These are phyloP conservation scores for Mastomys coucha DNA, from an alignment of 2,113 vertebrate genomes.

Conservation along the genomic window DNA sequence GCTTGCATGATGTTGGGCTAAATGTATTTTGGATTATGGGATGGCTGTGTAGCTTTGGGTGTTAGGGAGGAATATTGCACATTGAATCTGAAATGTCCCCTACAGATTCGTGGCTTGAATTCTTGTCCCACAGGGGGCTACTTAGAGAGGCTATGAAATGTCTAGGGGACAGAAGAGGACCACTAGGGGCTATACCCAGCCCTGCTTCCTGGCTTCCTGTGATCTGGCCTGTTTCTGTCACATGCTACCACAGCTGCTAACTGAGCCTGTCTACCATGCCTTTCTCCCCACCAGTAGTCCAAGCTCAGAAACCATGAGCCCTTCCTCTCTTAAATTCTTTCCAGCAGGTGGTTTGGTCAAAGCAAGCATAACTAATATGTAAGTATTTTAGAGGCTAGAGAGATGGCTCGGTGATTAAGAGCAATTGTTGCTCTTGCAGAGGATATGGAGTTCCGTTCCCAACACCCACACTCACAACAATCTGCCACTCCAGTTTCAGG, in stretches of 20 bases:
- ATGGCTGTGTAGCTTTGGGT: background rate
- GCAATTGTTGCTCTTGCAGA: background rate
- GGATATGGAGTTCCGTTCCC: background rate
- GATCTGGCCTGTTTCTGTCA: background rate
- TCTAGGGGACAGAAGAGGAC: background rate
- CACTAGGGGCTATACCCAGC: background rate
- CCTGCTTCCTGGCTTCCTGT: background rate
- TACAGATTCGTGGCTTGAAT: background rate
- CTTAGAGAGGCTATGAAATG: background rate
- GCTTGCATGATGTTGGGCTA: background rate
- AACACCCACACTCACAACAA: background rate
- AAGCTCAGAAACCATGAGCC: background rate
- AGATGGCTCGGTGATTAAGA: background rate
- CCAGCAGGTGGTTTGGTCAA: background rate
- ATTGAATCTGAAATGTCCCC: background rate
- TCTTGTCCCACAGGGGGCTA: background rate
- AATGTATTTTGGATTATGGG: background rate
- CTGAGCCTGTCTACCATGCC: background rate
- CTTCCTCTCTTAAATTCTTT: background rate
- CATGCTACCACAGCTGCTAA: background rate
- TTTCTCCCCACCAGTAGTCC: background rate
- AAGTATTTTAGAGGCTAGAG: background rate
- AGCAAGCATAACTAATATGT: background rate
- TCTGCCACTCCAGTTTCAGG: background rate
- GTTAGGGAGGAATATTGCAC: background rate